A percentile compares a stretch with the other conserved stretches of the same genome.
These are phyloP conservation scores for Mechanitis messenoides DNA, from an alignment of 2,888 invertebrate species.

Conservation along the genomic window DNA sequence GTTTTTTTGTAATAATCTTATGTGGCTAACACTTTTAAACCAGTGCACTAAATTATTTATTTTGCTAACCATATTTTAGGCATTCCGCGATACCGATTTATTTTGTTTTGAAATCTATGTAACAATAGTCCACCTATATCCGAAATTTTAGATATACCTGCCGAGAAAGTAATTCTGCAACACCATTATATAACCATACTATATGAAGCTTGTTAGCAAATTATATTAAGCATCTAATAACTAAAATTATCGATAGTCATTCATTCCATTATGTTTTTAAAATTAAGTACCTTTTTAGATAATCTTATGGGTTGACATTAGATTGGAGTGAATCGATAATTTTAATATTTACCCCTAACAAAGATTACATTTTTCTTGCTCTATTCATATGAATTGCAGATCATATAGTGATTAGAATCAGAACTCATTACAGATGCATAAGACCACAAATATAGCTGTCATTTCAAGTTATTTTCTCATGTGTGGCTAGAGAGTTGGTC, in stretches of 20 bases:
- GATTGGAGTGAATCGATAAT: constrained; percentile 23
- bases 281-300: neutral
- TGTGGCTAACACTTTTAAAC: constrained; percentile 67
- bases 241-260: constrained; percentile 29
- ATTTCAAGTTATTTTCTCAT: neutral
- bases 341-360: constrained; percentile 19
- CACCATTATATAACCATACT: constrained; percentile 15
- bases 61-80: constrained; percentile 45
- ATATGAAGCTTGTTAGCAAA: constrained; percentile 27
- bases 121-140: constrained; percentile 19
- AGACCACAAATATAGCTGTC: constrained; percentile 8
- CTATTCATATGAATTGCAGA: constrained; percentile 19
- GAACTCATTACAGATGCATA: constrained; percentile 6
- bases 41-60: constrained; percentile 55
- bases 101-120: constrained; percentile 13
- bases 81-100: constrained; percentile 13
- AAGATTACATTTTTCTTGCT: constrained; percentile 18
- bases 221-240: constrained; percentile 18
- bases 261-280: neutral
- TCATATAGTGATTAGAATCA: constrained; percentile 13
- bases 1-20: constrained; percentile 56
- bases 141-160: constrained; percentile 11
- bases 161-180: constrained; percentile 18
- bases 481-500: neutral
- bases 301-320: neutral